Evolutionary conservation across 2,797 vertebrate species (phyloP), one percentile per base, ranked within the genome.

Genomic region (Tapera naevia): DNA sequence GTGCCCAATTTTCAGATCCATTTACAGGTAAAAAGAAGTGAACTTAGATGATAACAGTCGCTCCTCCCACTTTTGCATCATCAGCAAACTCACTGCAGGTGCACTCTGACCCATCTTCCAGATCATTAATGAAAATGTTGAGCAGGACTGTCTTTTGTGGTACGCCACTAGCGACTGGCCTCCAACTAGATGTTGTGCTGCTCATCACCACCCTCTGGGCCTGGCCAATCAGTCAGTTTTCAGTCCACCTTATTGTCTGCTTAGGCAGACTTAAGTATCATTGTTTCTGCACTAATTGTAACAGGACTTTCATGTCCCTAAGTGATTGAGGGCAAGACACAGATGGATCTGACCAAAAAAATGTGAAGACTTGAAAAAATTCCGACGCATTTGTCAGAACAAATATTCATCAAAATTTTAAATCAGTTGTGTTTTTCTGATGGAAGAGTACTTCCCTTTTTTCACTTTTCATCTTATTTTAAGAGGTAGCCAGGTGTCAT

Each of bases 21-120:
- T 99, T 99, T 92, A 99, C 99, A 91, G 99, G 99, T 99, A 97
- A 98, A 39, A 57, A 24, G 30, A 32, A 25, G 27, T 57, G 41
- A 45, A 24, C 7, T 71, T 65, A 27, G 17, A 14, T 43, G 5
- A 58, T 58, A 57, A 71, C 37, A 65, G 35, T 37, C 6, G 27
- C 8, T 91, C 13, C 9, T 74, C 5, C 4, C 7, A 33, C 64
- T 89, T 91, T 45, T 56, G 5, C 48, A n/a, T 70, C 19, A 45
- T 58, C 43, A 45, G 22, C 41, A 76, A 6, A 15, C 54, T 67
- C 2, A 1, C 24, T 62, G 37, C 69, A 14, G 8, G 9, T 76
- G 23, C 10, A 6, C 3, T 61, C 32, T 75, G 33, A 39, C 24
- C 14, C 73, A 57, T 75, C 32, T 71, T 88, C 35, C 18, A 73